Base-by-base conservation (phyloP, 2,888 invertebrate species). In the Antitype chi region DNA sequence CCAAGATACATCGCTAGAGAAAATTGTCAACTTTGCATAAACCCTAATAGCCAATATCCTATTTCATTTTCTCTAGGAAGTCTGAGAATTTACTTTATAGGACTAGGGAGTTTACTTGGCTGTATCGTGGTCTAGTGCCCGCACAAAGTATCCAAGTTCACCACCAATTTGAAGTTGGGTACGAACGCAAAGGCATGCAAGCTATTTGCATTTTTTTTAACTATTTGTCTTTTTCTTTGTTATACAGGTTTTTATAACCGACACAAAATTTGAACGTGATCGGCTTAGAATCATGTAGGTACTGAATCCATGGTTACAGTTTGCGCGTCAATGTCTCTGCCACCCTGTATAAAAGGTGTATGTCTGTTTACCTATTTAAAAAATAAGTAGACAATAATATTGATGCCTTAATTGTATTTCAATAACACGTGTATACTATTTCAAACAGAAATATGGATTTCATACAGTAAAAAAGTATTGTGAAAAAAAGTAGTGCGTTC, bases 1-100 rank as follows among this genome's bases (percentile, higher is more conserved):
- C n/a, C 59, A 49, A 77, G 73, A 76, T 67, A 64, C 85, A 97
- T 70, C 38, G 55, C 64, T 38, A 25, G 49, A 47, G 62, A 68
- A 73, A 79, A 53, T 76, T 6, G 66, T 66, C 64, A 66, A 67
- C 55, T 80, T 76, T 72, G 66, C 81, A 84, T 74, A 81, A 72
- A 76, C 63, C 69, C 47, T 67, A 80, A 71, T 66, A 84, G 64
- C 66, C 66, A 66, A 74, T 73, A 83, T 74, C 79, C 74, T 63
- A 62, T 70, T 74, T 83, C 70, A 59, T 79, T 74, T 70, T 78
- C 74, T 71, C 20, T 71, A 74, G 62, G 63, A 68, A 66, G 52
- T 59, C 74, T 55, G 38, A 52, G 38, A 53, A 47, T 78, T 28
- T 52, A 62, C 49, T 80, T 52, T 60, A 57, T 28, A 55, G 28